Evolutionary conservation across 1,140 invertebrate genomes (phyloP), one percentile per base, ranked within the genome.

Genomic region (Saxidomus purpurata): DNA sequence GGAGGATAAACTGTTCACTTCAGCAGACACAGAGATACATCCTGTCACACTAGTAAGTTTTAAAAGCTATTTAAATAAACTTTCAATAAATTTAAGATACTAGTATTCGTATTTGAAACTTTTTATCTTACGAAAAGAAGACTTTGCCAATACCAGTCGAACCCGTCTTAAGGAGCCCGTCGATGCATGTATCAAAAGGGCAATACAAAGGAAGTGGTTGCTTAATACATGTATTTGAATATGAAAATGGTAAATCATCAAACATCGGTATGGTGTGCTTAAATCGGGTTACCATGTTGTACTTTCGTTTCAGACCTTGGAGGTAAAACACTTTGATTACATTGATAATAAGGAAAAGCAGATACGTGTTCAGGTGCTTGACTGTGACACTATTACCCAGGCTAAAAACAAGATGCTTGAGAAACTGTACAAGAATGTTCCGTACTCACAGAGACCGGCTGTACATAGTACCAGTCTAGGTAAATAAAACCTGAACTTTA

Each of bases 381-480:
- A 99, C 96, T 99, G 99, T 97, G 99, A 99, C 97, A 99, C 99
- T 76, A 99, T 99, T 95, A 98, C 98, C 92, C 99, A 99, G 91
- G 99, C 99, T 3, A 99, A 99, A 96, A 99, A 99, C 96, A 99
- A 99, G 96, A 98, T 98, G 93, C 97, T 99, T 91, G 99, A 99
- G 96, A 98, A 98, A 69, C 99, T 99, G 95, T 99, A 99, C 96
- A 97, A 98, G 94, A 98, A 98, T 89, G 99, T 98, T 92, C 98
- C 98, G 49, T 99, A 98, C 95, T 99, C 98, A 93, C 98, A 99
- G 96, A 97, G 99, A 94, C 99, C 99, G 43, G 97, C 98, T 93
- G 98, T 83, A 98, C 95, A 98, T 98, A 94, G 99, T 99, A 96
- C 97, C 99, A 99, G 99, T 97, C 97, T 99, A 90, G 97, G 97